Percentiles rank a stretch among this genome's conserved stretches.
Evolutionary conservation across 2,888 invertebrate species (phyloP).

Genomic region (Scelioninae gen. 1): DNA sequence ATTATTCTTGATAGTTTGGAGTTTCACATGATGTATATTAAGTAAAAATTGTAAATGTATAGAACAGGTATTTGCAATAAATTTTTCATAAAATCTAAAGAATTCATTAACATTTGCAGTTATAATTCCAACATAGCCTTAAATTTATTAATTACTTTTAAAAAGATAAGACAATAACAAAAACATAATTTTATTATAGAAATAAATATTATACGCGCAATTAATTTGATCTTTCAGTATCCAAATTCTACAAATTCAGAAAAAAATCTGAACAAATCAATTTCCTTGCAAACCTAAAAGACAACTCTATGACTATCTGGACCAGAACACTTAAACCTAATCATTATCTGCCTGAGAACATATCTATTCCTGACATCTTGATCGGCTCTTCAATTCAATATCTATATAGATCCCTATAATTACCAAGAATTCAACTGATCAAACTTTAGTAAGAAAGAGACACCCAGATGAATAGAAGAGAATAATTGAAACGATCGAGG

Average conservation of each 20-base stretch:
- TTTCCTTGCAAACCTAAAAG: constrained; percentile 16
- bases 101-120: no score
- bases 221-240: not conserved
- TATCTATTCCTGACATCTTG: constrained; percentile 46
- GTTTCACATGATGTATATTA: no score
- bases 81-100: no score
- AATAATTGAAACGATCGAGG: constrained; percentile 34
- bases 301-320: constrained; percentile 37
- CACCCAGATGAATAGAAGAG: not conserved
- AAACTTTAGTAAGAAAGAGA: not conserved
- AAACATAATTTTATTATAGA: no score
- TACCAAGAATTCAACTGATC: constrained; percentile 13
- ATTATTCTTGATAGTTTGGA: not conserved
- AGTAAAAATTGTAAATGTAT: no score
- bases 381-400: constrained; percentile 37
- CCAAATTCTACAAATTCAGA: not conserved
- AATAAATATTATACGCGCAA: no score
- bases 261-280: constrained; percentile 1
- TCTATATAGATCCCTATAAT: constrained; percentile 34
- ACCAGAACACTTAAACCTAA: constrained; percentile 56
- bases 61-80: no score
- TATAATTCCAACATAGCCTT: no score
- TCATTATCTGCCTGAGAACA: constrained; percentile 43
- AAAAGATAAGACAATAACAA: no score
- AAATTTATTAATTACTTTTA: no score